Percentiles rank a stretch among this genome's conserved stretches.
phyloP scores from a whole-genome alignment of 2,113 vertebrate genomes.

The Suncus etruscus region DNA sequence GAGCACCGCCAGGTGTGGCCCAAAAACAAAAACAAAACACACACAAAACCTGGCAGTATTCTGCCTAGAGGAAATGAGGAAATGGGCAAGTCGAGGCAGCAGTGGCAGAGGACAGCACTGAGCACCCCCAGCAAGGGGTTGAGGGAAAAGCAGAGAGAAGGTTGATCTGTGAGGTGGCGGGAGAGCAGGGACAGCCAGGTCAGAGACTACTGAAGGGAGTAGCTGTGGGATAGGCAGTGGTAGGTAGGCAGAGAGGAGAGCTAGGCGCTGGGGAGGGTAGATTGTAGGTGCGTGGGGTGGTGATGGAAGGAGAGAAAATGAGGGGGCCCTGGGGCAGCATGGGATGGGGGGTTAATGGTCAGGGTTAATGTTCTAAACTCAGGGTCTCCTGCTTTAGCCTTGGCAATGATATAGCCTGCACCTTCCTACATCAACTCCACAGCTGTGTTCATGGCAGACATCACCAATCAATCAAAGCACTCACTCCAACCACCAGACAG shows the following conservation, averaged over 20 bases:
- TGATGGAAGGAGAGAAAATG: too few species aligned
- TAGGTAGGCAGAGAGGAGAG: background rate
- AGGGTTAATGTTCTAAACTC: too few species aligned
- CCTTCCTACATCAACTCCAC: accelerated
- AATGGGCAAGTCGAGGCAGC: background rate
- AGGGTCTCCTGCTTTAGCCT: background rate
- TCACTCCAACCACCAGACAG: background rate
- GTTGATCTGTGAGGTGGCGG: background rate
- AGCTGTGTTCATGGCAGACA: background rate
- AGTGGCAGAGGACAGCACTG: too few species aligned
- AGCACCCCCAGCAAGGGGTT: too few species aligned
- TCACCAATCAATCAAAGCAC: background rate
- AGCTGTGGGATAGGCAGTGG: background rate
- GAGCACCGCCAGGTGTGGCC: too few species aligned
- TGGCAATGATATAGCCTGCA: background rate
- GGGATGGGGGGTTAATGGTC: too few species aligned
- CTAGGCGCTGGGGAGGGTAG: background rate
- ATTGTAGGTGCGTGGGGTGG: too few species aligned
- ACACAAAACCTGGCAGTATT: too few species aligned
- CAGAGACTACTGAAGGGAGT: background rate
- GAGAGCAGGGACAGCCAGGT: background rate
- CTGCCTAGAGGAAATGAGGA: too few species aligned
- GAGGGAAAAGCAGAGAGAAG: background rate
- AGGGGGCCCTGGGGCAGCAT: background rate
- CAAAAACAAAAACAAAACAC: too few species aligned